Conservation (phyloP, 2,888 invertebrate genomes). For the Syritta pipiens region DNA sequence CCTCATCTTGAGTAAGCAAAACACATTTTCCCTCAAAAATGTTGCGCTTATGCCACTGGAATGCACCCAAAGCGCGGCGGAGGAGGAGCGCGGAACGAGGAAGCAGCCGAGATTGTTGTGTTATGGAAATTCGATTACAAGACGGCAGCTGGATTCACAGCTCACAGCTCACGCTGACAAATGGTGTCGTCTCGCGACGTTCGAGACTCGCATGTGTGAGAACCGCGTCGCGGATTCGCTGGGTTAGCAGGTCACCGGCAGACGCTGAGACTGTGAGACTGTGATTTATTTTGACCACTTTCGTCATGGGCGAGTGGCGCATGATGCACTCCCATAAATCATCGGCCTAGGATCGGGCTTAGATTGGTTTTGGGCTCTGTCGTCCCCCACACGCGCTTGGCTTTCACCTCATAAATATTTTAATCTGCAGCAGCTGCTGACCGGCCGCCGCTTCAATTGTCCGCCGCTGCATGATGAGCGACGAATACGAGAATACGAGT, state of each 20-base stretch:
- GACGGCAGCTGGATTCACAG: constrained; percentile 6
- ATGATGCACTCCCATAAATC: constrained; percentile 58
- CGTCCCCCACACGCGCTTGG: constrained; percentile 45
- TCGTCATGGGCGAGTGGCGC: constrained; percentile 34
- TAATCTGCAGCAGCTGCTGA: constrained; percentile 39
- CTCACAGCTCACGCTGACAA: constrained; percentile 21
- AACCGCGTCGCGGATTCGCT: constrained; percentile 33
- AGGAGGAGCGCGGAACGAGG: background rate
- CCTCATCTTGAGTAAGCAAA: constrained; percentile 31
- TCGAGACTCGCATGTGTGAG: constrained; percentile 32
- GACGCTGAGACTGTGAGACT: constrained; percentile 23
- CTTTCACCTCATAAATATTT: constrained; percentile 70
- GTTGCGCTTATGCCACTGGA: constrained; percentile 37
- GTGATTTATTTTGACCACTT: constrained; percentile 57
- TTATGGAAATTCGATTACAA: constrained; percentile 62
- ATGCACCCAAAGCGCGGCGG: constrained; percentile 7
- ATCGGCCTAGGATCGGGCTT: constrained; percentile 59
- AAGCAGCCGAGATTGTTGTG: constrained; percentile 40
- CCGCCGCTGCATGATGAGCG: constrained; percentile 55
- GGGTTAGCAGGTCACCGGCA: constrained; percentile 52
- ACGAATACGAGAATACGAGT: constrained; percentile 11
- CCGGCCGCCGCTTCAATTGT: constrained; percentile 37
- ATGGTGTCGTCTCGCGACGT: too few species aligned
- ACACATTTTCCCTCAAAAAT: background rate
- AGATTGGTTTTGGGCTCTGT: constrained; percentile 52